Evolutionary conservation across 2,888 invertebrate species (phyloP).

Genomic region (Parnassius apollo): DNA sequence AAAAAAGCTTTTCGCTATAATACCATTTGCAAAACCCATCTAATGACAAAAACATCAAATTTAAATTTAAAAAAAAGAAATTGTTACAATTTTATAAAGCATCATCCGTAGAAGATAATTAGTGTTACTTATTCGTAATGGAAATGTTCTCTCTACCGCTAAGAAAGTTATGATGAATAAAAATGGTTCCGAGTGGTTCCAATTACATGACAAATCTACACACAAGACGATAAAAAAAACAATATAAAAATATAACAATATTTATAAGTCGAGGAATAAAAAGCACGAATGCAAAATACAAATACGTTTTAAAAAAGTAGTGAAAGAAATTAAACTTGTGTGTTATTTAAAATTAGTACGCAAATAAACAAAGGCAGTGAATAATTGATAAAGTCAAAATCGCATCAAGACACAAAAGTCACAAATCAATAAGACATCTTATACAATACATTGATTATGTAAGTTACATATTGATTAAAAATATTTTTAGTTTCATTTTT

Average conservation of each 20-base stretch:
- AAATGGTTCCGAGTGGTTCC: background rate
- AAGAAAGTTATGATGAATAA: constrained; percentile 3
- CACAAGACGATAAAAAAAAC: background rate
- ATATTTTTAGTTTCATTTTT: background rate
- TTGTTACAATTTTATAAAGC: constrained; percentile 18
- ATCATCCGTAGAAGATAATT: constrained; percentile 19
- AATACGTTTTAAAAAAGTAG: background rate
- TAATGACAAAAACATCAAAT: constrained; percentile 26
- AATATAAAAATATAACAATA: background rate
- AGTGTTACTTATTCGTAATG: constrained; percentile 10
- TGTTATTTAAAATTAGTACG: constrained; percentile 5
- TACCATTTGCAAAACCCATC: constrained; percentile 27
- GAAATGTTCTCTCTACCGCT: constrained; percentile 15
- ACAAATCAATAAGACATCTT: background rate
- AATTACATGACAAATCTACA: constrained; percentile 3
- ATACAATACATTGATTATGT: background rate
- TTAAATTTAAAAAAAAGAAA: constrained; percentile 14
- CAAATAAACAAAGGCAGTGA: constrained; percentile 7
- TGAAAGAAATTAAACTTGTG: constrained; percentile 1
- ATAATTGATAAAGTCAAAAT: background rate
- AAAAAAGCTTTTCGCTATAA: constrained; percentile 29
- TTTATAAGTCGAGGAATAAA: background rate
- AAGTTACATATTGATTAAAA: background rate
- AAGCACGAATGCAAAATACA: background rate
- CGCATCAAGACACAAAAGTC: background rate